Conservation (phyloP, 2,888 invertebrate genomes). For the Nesidiocoris tenuis region DNA sequence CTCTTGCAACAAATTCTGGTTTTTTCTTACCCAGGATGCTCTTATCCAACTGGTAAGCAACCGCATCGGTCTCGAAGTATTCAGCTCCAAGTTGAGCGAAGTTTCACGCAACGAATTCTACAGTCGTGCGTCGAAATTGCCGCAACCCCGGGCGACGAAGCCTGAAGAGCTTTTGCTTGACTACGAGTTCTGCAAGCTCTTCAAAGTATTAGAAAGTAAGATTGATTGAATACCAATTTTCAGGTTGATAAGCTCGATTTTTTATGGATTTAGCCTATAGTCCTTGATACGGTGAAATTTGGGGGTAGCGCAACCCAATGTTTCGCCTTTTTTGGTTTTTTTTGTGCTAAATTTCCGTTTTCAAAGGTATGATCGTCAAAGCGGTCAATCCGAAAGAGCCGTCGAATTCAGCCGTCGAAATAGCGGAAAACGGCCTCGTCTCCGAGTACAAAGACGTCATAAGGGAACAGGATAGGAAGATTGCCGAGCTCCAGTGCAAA, state of each 20-base stretch:
- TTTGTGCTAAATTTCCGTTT: no score
- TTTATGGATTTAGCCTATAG: no score
- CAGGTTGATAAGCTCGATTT: no score
- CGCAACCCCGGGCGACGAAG: constrained; percentile 74
- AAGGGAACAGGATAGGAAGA: constrained; percentile 78
- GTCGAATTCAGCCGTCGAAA: constrained; percentile 42
- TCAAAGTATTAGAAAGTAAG: constrained; percentile 74
- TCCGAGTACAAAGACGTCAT: constrained; percentile 86
- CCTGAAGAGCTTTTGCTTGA: constrained; percentile 83
- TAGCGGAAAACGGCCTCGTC: constrained; percentile 56
- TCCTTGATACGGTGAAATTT: no score
- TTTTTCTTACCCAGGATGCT: constrained; percentile 59
- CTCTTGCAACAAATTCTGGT: no score
- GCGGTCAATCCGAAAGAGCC: constrained; percentile 55
- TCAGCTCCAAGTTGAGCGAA: constrained; percentile 79
- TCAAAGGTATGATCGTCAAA: constrained; percentile 61
- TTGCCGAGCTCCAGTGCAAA: constrained; percentile 52
- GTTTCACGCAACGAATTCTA: constrained; percentile 88
- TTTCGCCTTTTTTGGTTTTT: constrained; percentile 7
- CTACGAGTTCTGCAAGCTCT: constrained; percentile 90
- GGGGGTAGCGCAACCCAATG: neutral
- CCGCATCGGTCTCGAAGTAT: constrained; percentile 85
- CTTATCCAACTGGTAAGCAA: constrained; percentile 81
- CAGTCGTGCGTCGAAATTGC: constrained; percentile 87
- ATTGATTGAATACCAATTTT: neutral